These are phyloP conservation scores for Phallusia fumigata DNA, from an alignment of 23 tunicate species.

Conservation along the genomic window DNA sequence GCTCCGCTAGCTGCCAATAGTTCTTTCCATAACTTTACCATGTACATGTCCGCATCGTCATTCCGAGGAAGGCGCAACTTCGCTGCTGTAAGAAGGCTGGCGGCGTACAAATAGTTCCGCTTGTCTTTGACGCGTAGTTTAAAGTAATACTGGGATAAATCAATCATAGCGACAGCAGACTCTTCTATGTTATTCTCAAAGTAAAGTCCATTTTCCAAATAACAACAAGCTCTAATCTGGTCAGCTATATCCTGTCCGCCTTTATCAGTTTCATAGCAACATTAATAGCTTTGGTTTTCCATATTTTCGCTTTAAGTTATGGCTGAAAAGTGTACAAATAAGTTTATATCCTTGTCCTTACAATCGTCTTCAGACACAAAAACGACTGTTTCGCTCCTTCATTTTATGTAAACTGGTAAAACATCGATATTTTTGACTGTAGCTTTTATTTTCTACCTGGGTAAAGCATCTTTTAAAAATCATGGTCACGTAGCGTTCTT, in stretches of 20 bases:
- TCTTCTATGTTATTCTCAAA: not conserved
- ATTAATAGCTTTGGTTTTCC: no score
- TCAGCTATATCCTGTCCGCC: not conserved
- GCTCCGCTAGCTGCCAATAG: not conserved
- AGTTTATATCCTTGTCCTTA: no score
- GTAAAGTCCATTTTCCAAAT: not conserved
- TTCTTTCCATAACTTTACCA: not conserved
- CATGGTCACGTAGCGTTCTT: no score
- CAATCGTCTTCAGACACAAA: no score
- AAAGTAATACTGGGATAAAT: not conserved
- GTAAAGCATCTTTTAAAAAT: no score
- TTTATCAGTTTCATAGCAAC: not conserved
- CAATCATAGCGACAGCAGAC: not conserved
- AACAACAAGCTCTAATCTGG: not conserved
- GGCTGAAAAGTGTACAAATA: no score
- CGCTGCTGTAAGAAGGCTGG: not conserved
- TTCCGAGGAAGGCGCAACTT: not conserved
- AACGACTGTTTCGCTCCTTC: no score
- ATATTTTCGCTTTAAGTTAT: no score
- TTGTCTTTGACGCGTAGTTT: not conserved
- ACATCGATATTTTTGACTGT: no score
- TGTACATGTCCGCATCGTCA: not conserved
- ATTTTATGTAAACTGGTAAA: no score
- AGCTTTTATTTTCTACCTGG: no score
- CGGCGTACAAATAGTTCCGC: constrained; percentile 2